These are phyloP conservation scores for Andrena fulva DNA, from an alignment of 2,888 invertebrate species.

Conservation along the genomic window DNA sequence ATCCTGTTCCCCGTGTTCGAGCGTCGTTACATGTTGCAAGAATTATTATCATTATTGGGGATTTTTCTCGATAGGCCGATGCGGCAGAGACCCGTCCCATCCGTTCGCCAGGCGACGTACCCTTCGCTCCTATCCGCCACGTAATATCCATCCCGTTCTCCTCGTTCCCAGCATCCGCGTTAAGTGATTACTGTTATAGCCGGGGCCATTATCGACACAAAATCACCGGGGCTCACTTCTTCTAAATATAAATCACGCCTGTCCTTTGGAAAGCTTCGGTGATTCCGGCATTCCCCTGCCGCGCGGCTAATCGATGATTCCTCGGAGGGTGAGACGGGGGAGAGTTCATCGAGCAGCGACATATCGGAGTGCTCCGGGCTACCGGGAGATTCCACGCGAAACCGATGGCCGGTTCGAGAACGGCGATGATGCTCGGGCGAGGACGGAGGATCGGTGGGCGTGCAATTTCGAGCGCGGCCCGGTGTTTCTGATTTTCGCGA, in stretches of 20 bases:
- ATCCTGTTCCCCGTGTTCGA: constrained; percentile 40
- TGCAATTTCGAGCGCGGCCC: constrained; percentile 11
- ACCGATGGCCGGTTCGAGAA: too few species aligned
- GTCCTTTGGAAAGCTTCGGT: neutral
- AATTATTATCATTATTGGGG: constrained; percentile 38
- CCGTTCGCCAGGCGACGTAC: neutral
- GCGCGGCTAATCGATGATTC: neutral
- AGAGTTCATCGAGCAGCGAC: neutral
- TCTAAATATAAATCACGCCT: constrained; percentile 7
- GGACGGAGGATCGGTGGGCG: neutral
- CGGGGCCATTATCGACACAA: constrained; percentile 7
- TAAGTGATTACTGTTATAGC: constrained; percentile 25
- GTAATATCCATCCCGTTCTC: constrained; percentile 24
- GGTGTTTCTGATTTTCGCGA: constrained; percentile 10
- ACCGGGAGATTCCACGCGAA: too few species aligned
- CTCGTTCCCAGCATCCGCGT: constrained; percentile 17
- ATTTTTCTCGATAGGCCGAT: constrained; percentile 16
- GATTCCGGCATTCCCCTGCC: neutral
- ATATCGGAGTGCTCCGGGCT: too few species aligned
- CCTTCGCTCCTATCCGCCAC: neutral
- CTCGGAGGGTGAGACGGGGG: neutral
- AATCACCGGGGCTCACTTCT: constrained; percentile 6
- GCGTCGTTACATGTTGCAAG: constrained; percentile 40
- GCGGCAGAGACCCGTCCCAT: constrained; percentile 3
- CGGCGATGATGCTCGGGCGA: neutral